These are phyloP conservation scores for Eupristina koningsbergeri DNA, from an alignment of 1,140 invertebrate genomes.

Conservation along the genomic window DNA sequence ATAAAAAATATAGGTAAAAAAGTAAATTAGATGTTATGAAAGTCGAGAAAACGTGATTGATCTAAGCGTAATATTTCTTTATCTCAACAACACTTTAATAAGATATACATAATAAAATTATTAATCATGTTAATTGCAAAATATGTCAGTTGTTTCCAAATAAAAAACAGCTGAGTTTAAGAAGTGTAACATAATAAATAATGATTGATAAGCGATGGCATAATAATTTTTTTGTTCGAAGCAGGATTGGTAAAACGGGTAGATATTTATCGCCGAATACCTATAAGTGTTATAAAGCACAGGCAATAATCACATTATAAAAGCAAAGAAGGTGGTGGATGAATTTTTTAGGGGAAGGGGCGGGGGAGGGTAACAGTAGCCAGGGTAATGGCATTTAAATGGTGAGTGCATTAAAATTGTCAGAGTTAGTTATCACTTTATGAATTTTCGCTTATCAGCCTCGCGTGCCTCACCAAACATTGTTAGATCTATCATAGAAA, in stretches of 20 bases:
- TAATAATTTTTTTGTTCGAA: background rate
- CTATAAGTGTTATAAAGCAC: slow-evolving; percentile 8
- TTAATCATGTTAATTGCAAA: too few species aligned
- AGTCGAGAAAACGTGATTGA: background rate
- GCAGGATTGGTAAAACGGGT: background rate
- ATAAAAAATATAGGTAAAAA: background rate
- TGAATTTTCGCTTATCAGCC: slow-evolving; percentile 30
- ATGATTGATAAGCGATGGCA: slow-evolving; percentile 22
- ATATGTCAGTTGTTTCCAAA: too few species aligned
- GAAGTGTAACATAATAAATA: slow-evolving; percentile 9
- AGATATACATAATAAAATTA: background rate
- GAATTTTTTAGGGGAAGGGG: too few species aligned
- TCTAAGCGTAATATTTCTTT: background rate
- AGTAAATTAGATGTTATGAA: background rate
- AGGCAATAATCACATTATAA: background rate
- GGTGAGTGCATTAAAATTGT: slow-evolving; percentile 1
- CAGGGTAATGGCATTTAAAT: background rate
- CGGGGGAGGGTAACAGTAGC: background rate
- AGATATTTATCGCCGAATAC: background rate
- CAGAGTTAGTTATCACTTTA: slow-evolving; percentile 12
- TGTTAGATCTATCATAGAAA: too few species aligned
- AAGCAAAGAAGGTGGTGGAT: background rate
- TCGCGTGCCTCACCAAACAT: too few species aligned
- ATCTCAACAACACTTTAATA: background rate
- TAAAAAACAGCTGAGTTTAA: too few species aligned